phyloP scores from a whole-genome alignment of 1,140 invertebrate genomes.

The Drosophila sp. region DNA sequence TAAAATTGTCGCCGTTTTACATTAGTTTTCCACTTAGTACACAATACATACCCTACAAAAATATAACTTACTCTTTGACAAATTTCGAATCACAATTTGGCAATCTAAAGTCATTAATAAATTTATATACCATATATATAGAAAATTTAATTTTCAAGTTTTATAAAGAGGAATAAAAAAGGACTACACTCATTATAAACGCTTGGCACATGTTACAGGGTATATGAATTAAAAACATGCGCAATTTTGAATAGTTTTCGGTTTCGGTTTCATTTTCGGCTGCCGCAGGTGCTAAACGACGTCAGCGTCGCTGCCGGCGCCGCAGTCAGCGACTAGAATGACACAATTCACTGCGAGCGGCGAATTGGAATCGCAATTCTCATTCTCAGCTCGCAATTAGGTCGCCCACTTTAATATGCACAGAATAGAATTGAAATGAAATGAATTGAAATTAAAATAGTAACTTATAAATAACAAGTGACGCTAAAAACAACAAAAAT shows the following conservation, averaged over 20 bases:
- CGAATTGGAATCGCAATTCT: slow-evolving; percentile 51
- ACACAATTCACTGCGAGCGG: slow-evolving; percentile 60
- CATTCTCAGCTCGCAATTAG: slow-evolving; percentile 69
- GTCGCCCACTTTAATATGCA: slow-evolving; percentile 71
- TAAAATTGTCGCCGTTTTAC: no score
- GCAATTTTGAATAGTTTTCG: slow-evolving; percentile 29
- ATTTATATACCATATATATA: no score
- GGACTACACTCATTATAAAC: neutral
- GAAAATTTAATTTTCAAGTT: no score
- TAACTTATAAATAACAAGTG: slow-evolving; percentile 59
- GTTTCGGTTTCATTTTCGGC: slow-evolving; percentile 33
- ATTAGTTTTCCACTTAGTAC: no score
- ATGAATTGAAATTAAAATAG: slow-evolving; percentile 56
- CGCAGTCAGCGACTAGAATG: slow-evolving; percentile 36
- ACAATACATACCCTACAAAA: no score
- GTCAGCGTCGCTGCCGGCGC: slow-evolving; percentile 16
- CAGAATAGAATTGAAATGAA: slow-evolving; percentile 44
- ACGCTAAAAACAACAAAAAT: slow-evolving; percentile 39
- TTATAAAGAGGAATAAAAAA: no score
- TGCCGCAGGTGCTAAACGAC: slow-evolving; percentile 48
- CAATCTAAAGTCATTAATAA: no score
- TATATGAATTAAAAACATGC: slow-evolving; percentile 20
- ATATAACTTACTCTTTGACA: no score
- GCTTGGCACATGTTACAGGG: slow-evolving; percentile 7
- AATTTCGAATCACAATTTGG: no score